A percentile compares a stretch with the other conserved stretches of the same genome.
Evolutionary conservation across 2,797 vertebrate species (phyloP).

Genomic region (Gallirallus australis): DNA sequence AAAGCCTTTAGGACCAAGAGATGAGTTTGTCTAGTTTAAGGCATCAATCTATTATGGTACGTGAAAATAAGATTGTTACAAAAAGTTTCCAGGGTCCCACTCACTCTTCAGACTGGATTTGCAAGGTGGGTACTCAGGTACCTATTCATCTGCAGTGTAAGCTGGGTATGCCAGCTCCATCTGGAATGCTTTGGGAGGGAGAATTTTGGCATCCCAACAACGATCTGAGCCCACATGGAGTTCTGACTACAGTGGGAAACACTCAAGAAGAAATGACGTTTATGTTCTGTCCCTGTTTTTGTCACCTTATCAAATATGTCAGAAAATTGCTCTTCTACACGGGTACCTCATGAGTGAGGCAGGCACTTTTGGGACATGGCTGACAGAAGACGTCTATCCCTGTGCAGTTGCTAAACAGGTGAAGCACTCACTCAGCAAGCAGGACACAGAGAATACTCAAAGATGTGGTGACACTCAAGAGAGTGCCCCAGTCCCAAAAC

Average conservation of each 20-base stretch:
- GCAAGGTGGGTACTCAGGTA: not conserved
- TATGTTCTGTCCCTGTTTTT: not conserved
- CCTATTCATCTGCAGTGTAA: not conserved
- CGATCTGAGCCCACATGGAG: not conserved
- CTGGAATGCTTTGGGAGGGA: not conserved
- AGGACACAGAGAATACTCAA: not conserved
- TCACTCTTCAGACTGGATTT: not conserved
- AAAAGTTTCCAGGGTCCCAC: not conserved
- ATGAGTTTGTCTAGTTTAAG: not conserved
- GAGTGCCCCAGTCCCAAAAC: not conserved
- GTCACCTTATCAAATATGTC: not conserved
- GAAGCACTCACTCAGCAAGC: accelerated
- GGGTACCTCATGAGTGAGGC: not conserved
- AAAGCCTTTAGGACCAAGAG: not conserved
- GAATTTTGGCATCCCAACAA: not conserved
- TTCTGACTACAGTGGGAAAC: not conserved
- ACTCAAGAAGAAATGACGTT: not conserved
- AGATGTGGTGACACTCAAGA: not conserved
- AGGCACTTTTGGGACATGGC: not conserved
- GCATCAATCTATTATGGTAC: not conserved
- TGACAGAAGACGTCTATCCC: not conserved
- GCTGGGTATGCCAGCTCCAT: not conserved
- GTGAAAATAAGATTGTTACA: not conserved
- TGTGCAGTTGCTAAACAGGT: not conserved
- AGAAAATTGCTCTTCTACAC: not conserved